phyloP scores from a whole-genome alignment of 2,797 vertebrate genomes.

The Menidia menidia region DNA sequence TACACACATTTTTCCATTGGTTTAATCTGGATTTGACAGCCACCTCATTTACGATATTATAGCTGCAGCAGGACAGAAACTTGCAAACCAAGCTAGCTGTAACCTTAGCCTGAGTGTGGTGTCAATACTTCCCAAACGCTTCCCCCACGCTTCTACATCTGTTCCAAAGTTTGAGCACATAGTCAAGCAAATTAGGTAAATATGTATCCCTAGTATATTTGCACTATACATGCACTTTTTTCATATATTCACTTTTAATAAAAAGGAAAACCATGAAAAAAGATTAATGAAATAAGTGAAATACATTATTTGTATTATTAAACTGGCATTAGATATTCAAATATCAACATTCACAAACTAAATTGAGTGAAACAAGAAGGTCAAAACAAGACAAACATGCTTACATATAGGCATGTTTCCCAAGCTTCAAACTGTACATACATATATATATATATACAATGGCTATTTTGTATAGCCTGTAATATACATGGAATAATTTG shows the following conservation, averaged over 20 bases:
- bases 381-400: conserved; percentile 60
- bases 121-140: conserved; percentile 4
- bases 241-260: neutral
- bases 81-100: neutral
- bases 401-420: conserved; percentile 20
- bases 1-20: neutral
- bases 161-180: conserved; percentile 1
- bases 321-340: conserved; percentile 1
- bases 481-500: conserved; percentile 75
- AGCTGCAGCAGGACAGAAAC: neutral
- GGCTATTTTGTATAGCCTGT: conserved; percentile 67
- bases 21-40: neutral
- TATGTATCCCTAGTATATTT: conserved; percentile 11
- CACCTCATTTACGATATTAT: neutral
- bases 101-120: neutral
- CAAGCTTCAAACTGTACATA: conserved; percentile 70
- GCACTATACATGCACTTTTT: conserved; percentile 16
- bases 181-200: conserved; percentile 8
- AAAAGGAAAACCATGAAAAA: conserved; percentile 16
- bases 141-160: too few species aligned
- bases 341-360: conserved; percentile 55
- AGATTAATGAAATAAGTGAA: conserved; percentile 16
- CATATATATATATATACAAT: conserved; percentile 56
- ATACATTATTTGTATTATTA: conserved; percentile 11
- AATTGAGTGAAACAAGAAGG: conserved; percentile 37